Conservation (phyloP, 1,140 invertebrate genomes). For the Cataglyphis hispanica region DNA sequence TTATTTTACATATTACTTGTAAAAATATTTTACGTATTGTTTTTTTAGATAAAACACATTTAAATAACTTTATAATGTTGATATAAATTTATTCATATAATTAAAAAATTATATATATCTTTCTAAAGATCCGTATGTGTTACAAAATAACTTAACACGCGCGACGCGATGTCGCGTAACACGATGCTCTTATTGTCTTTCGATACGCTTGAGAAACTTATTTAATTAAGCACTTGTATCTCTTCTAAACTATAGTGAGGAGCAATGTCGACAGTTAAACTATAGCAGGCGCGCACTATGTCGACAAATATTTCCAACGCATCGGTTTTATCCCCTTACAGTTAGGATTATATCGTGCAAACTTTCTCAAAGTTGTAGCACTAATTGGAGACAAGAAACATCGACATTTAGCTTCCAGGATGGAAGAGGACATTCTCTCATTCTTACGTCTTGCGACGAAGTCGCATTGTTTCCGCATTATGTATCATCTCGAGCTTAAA, state of each 20-base stretch:
- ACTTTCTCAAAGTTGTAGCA: slow-evolving; percentile 44
- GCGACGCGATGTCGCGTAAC: not conserved
- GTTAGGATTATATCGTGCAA: slow-evolving; percentile 33
- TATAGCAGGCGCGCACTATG: not conserved
- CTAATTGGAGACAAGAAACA: slow-evolving; percentile 57
- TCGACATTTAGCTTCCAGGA: slow-evolving; percentile 34
- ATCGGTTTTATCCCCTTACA: slow-evolving; percentile 29
- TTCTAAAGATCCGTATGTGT: not conserved
- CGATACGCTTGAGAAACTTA: slow-evolving; percentile 20
- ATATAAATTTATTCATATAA: not conserved
- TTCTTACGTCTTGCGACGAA: not conserved
- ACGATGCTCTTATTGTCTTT: not conserved
- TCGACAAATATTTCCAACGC: not conserved
- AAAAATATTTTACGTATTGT: not conserved
- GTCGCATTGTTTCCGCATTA: slow-evolving; percentile 23
- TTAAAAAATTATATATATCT: not conserved
- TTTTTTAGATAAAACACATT: not conserved
- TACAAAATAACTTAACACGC: not conserved
- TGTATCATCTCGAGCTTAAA: slow-evolving; percentile 32
- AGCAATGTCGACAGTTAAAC: slow-evolving; percentile 18
- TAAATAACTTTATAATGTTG: not conserved
- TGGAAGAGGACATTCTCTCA: not conserved
- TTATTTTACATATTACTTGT: not conserved
- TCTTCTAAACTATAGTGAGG: not conserved
- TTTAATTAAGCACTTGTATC: slow-evolving; percentile 37